phyloP scores from a whole-genome alignment of 2,888 invertebrate species.

The Ormyrus rosae region DNA sequence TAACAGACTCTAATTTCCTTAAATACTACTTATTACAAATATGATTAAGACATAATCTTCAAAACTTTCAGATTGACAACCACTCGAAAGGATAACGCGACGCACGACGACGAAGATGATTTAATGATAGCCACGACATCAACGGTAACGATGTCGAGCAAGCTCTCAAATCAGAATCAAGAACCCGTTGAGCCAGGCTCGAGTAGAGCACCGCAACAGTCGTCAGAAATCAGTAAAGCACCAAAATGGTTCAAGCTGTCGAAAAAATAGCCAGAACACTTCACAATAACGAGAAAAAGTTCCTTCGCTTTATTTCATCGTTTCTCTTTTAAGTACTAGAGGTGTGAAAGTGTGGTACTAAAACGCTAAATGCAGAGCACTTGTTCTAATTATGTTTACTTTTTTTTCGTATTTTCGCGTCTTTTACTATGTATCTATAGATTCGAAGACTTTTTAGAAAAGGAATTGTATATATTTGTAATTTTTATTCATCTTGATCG shows the following conservation, averaged over 20 bases:
- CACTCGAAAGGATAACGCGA: conserved; percentile 22
- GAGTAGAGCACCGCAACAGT: neutral
- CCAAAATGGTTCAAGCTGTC: conserved; percentile 66
- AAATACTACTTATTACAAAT: neutral
- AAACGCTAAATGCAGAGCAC: conserved; percentile 1
- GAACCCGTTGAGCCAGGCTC: neutral
- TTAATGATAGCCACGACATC: neutral
- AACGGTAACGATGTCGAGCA: neutral
- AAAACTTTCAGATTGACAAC: conserved; percentile 36
- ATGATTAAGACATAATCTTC: neutral
- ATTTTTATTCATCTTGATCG: conserved; percentile 28
- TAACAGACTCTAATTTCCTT: too few species aligned
- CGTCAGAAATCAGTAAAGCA: neutral
- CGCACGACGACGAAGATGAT: conserved; percentile 1
- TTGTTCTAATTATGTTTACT: neutral
- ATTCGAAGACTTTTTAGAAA: conserved; percentile 21
- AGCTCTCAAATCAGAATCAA: neutral
- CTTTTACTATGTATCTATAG: conserved; percentile 1
- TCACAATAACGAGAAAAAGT: neutral
- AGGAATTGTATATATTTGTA: conserved; percentile 36
- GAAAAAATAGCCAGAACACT: conserved; percentile 60
- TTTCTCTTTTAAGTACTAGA: neutral
- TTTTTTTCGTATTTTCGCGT: neutral
- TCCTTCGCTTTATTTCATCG: conserved; percentile 1
- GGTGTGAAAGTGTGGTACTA: neutral